These are phyloP conservation scores for Ectemnius cavifrons DNA, from an alignment of 2,888 invertebrate genomes.

Conservation along the genomic window DNA sequence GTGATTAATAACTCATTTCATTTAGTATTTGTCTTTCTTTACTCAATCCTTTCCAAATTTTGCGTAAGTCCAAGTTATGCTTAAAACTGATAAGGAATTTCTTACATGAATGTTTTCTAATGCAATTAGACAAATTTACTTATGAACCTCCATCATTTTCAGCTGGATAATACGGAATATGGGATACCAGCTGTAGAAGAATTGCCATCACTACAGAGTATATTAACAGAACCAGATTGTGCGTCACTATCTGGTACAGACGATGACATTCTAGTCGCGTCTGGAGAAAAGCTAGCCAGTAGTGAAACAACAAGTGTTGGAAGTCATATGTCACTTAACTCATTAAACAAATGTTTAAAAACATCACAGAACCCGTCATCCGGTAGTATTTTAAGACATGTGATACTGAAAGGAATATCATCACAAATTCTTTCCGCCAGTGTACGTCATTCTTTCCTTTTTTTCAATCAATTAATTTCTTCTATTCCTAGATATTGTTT, in stretches of 20 bases:
- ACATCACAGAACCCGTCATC: slow-evolving; percentile 77
- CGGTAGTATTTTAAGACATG: slow-evolving; percentile 86
- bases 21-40: too few relatives aligned
- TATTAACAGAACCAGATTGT: slow-evolving; percentile 87
- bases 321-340: slow-evolving; percentile 78
- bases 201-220: slow-evolving; percentile 89
- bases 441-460: slow-evolving; percentile 79
- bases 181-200: slow-evolving; percentile 88
- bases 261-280: slow-evolving; percentile 73
- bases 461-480: neutral
- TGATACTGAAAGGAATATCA: slow-evolving; percentile 92
- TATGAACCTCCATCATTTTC: slow-evolving; percentile 60
- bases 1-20: too few relatives aligned
- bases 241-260: slow-evolving; percentile 81
- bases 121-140: slow-evolving; percentile 10
- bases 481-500: too few relatives aligned
- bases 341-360: slow-evolving; percentile 70
- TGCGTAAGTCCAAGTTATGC: too few relatives aligned
- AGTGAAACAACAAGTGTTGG: slow-evolving; percentile 80
- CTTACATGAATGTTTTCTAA: too few relatives aligned
- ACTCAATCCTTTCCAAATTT: too few relatives aligned
- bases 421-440: slow-evolving; percentile 92
- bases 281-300: slow-evolving; percentile 73
- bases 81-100: too few relatives aligned
- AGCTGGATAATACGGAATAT: slow-evolving; percentile 91